phyloP scores from a whole-genome alignment of 1,140 invertebrate species.

The Drosophila arawakana region DNA sequence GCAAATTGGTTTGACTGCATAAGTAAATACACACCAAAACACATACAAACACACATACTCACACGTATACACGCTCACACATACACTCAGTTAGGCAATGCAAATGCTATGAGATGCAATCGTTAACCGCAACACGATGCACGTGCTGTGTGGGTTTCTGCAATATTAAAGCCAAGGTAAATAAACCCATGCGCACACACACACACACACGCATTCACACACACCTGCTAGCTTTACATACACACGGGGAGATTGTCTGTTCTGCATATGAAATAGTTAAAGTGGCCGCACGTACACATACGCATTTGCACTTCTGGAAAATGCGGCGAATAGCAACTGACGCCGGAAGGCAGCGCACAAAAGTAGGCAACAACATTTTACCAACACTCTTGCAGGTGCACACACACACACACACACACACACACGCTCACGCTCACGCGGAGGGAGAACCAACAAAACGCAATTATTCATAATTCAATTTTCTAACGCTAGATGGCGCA shows the following conservation, averaged over 20 bases:
- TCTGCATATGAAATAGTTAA: slow-evolving; percentile 31
- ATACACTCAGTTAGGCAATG: slow-evolving; percentile 15
- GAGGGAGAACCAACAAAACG: slow-evolving; percentile 40
- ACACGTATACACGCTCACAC: slow-evolving; percentile 15
- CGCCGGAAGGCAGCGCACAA: slow-evolving; percentile 35
- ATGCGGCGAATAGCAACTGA: slow-evolving; percentile 6
- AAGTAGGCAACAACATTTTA: slow-evolving; percentile 47
- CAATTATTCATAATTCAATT: slow-evolving; percentile 82
- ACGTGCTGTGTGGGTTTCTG: slow-evolving; percentile 52
- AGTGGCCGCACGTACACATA: slow-evolving; percentile 14
- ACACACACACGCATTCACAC: background rate
- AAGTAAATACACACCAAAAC: slow-evolving; percentile 40
- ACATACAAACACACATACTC: slow-evolving; percentile 19
- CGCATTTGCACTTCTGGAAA: background rate
- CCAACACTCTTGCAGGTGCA: background rate
- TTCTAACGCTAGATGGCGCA: slow-evolving; percentile 66
- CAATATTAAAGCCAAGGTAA: slow-evolving; percentile 61
- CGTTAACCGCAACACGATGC: slow-evolving; percentile 65
- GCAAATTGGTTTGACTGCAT: slow-evolving; percentile 72
- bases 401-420: slow-evolving; percentile 1
- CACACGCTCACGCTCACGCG: too few species aligned
- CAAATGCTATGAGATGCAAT: slow-evolving; percentile 67
- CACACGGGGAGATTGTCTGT: background rate
- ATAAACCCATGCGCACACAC: slow-evolving; percentile 9
- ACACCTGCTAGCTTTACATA: background rate